Conservation (phyloP, 2,888 invertebrate genomes). For the Mesopsocus fuscifrons region DNA sequence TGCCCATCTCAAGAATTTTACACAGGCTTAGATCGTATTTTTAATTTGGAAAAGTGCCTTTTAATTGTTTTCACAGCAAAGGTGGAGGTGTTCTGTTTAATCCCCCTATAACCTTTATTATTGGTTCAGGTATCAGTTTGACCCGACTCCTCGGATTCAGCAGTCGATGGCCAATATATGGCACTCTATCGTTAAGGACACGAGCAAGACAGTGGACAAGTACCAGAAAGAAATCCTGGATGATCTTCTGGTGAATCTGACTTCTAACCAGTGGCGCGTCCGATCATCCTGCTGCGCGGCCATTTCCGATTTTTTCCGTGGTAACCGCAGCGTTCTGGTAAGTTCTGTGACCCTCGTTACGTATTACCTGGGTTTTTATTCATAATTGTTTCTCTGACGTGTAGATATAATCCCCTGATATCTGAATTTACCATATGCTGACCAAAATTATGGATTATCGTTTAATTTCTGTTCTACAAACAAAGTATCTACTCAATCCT, state of each 20-base stretch:
- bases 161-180: slow-evolving; percentile 88
- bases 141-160: slow-evolving; percentile 82
- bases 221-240: slow-evolving; percentile 62
- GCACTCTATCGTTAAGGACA: slow-evolving; percentile 73
- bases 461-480: too few species aligned
- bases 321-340: slow-evolving; percentile 21
- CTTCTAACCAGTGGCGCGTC: slow-evolving; percentile 71
- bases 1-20: too few species aligned
- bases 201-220: slow-evolving; percentile 61
- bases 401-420: too few species aligned
- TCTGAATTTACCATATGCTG: not conserved
- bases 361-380: slow-evolving; percentile 5
- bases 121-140: slow-evolving; percentile 75
- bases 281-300: slow-evolving; percentile 83
- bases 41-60: too few species aligned
- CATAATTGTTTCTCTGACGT: too few species aligned
- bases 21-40: too few species aligned
- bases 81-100: too few species aligned
- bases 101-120: too few species aligned
- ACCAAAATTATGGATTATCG: slow-evolving; percentile 3
- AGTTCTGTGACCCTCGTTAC: slow-evolving; percentile 13
- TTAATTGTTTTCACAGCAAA: too few species aligned
- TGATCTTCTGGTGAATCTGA: slow-evolving; percentile 64
- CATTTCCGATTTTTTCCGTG: slow-evolving; percentile 62
- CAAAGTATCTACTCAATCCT: too few species aligned